These are phyloP conservation scores for Girardinus metallicus DNA, from an alignment of 2,797 vertebrate genomes.

Conservation along the genomic window DNA sequence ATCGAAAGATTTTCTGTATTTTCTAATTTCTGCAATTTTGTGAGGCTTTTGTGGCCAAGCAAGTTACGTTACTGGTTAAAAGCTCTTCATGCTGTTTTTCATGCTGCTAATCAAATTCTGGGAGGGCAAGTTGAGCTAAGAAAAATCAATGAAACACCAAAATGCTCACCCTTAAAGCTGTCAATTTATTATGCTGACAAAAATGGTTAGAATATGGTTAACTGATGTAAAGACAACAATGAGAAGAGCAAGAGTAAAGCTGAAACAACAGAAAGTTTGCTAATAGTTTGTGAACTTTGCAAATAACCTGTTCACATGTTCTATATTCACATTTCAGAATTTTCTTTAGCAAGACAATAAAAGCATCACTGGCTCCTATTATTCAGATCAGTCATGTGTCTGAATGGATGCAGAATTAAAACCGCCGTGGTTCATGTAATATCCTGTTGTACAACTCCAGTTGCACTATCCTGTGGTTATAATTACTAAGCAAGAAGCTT, in stretches of 20 bases:
- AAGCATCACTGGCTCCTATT: not conserved
- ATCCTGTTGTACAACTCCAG: not conserved
- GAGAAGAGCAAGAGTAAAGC: not conserved
- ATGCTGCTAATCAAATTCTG: not conserved
- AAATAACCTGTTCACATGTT: not conserved
- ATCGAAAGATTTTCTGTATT: not conserved
- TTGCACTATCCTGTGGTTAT: not conserved
- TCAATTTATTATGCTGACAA: not conserved
- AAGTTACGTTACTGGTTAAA: conserved; percentile 1
- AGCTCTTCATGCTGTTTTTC: not conserved
- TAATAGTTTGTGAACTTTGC: not conserved
- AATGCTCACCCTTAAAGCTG: not conserved
- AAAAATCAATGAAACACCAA: not conserved
- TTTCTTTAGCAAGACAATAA: not conserved
- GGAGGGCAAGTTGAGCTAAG: not conserved
- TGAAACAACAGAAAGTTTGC: not conserved
- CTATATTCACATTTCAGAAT: not conserved
- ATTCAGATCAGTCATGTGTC: not conserved
- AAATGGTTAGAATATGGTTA: not conserved
- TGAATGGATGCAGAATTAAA: not conserved
- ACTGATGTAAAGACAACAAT: no score
- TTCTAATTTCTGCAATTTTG: not conserved
- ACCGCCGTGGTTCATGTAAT: not conserved
- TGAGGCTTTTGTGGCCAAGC: not conserved
- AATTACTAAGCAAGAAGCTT: conserved; percentile 10